Base-by-base conservation (phyloP, 2,888 invertebrate genomes). In the Morpho achilles region DNA sequence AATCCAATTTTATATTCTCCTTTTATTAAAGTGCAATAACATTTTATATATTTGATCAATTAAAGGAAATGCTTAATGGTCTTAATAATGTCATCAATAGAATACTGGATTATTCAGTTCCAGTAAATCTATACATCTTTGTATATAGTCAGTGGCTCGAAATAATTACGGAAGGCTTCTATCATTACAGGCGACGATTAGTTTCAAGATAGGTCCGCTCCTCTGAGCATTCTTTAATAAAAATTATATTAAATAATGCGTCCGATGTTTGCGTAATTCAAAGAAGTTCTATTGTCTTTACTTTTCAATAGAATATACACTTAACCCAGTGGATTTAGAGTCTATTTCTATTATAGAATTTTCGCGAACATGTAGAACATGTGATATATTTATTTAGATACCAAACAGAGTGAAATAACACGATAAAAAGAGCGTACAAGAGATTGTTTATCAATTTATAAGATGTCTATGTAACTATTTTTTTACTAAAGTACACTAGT, bases 111-210 rank as follows among this genome's bases (percentile, higher is more conserved):
- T 50, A 42, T 23, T 51, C 10, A 44, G 70, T 23, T 84, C 83
- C 57, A 83, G 73, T 46, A 10, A 4, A 7, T 66, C 10, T 69
- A 70, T 16, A 60, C 69, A 69, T 50, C 50, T 63, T 43, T 53
- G 56, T 50, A 52, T 61, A 58, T 55, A 67, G 63, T 43, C 64
- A 77, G 75, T 75, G 75, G 75, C 82, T 82, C 68, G 78, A 85
- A 87, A 87, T 89, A 90, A 90, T 90, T 88, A 85, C 84, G 80
- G 79, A 79, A 79, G 77, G 74, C 80, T 77, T 78, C 82, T 81
- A 82, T 84, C 81, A 88, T 82, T 82, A 82, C 76, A 72, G 82
- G 84, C 80, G 89, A 89, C 87, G 88, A 90, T 88, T 87, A 86
- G 79, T 73, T 69, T 59, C 57, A 59, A 82, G 89, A 90, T 89